Evolutionary conservation across 2,113 vertebrate genomes (phyloP), one percentile per base, ranked within the genome.

Genomic region (Potamarius usumacintae): DNA sequence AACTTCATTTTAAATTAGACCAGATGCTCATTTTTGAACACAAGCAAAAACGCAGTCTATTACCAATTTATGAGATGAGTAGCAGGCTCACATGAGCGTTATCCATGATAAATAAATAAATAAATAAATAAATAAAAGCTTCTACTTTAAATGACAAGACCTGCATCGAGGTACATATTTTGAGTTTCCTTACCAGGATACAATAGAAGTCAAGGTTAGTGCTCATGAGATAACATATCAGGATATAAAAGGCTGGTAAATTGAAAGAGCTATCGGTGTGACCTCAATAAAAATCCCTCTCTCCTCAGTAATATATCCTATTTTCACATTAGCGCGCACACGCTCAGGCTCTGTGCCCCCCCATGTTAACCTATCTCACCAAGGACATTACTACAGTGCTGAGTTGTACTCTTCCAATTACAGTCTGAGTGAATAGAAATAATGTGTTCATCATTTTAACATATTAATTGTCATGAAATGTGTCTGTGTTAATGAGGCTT

Each of bases 211-310:
- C 86, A 82, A 82, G 55, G 86, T 81, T 82, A 69, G 86, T 14
- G 65, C 77, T 82, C 85, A 60, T 82, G 65, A 87, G 79, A 80
- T 87, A 87, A 74, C 67, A 58, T 50, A 87, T 72, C 79, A 82
- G 79, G 67, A 57, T 74, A 82, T 74, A 63, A 86, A 79, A 79
- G 74, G n/a, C 85, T 78, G 79, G 85, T 79, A 87, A 87, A 87
- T 82, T 82, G 79, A 87, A 87, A 82, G 48, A 87, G 86, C 67
- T 58, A 87, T 87, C 79, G 30, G n/a, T 48, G 65, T 82, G 79
- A 87, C 86, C 79, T 74, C 65, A 82, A 53, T 86, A 86, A 86
- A 80, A 82, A 62, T 81, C 85, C 76, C 17, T 60, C 79, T 87
- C 86, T 82, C 67, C 55, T 74, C 57, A 58, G 79, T 87, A 87